Base-by-base conservation (phyloP, 2,113 vertebrate species). In the Gobio gobio region DNA sequence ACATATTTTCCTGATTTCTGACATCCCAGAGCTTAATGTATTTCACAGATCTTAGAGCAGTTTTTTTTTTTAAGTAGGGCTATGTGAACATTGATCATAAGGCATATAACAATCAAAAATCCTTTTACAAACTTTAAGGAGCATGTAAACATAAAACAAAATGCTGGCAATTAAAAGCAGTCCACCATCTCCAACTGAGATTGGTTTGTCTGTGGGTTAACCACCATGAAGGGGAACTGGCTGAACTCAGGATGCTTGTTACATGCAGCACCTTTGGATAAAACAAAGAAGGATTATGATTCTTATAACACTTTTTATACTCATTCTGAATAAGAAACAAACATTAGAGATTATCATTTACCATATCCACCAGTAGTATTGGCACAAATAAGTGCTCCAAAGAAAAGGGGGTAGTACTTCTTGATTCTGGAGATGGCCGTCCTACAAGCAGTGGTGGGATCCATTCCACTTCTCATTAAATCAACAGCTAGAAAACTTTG, bases 401-500 rank as follows among this genome's bases (percentile, higher is more conserved):
- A 98, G 93, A 99, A 98, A 0, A 90, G 51, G 0, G 97, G 94
- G 87, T 92, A 91, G 77, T 97, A 92, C 88, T 94, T 96, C 90
- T 95, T 95, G 86, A 99, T 99, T 94, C 97, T 97, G 87, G 93
- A 93, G 92, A 99, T 96, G 86, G 96, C 96, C 82, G 93, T 95
- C 86, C 93, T 92, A 90, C 98, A 99, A 68, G 98, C 97, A 33
- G 64, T 24, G 2, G 93, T 86, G 77, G 98, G 98, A 77, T 96
- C 95, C 24, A 84, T 89, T 91, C 98, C 97, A 76, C 89, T 86
- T 87, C 97, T 96, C 98, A 99, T 99, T 85, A 97, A 95, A 86
- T 99, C 97, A 90, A 99, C 98, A 6, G 98, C 98, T 91, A 98
- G 96, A 80, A 96, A 99, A 90, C 98, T 99, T 78, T 89, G 92